Percentiles rank a stretch among this genome's conserved stretches.
These are phyloP conservation scores for Cerceris ruficornis DNA, from an alignment of 2,888 invertebrate species.

Conservation along the genomic window DNA sequence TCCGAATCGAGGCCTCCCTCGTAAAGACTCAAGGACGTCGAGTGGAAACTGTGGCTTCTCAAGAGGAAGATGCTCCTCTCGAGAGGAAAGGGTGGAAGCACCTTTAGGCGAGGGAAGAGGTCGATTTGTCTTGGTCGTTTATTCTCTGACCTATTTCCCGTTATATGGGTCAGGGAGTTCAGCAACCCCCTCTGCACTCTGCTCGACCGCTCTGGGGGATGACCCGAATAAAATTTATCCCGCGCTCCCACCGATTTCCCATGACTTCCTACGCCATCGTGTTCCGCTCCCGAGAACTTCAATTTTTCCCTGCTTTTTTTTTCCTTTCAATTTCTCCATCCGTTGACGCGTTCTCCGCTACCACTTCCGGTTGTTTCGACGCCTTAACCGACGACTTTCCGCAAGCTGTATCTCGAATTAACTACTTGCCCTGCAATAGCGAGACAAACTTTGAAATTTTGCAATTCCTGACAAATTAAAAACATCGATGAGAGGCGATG, in stretches of 20 bases:
- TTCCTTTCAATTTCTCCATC: not conserved
- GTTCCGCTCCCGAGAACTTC: not conserved
- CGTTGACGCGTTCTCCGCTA: no score
- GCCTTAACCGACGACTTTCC: no score
- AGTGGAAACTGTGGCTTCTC: not conserved
- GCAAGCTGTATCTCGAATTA: no score
- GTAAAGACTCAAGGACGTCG: not conserved
- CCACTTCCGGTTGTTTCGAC: no score
- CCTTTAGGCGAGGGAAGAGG: conserved; percentile 39
- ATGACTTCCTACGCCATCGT: conserved; percentile 20
- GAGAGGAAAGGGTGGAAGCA: conserved; percentile 7
- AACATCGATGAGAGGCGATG: no score
- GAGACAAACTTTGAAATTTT: no score
- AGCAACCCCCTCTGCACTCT: conserved; percentile 69
- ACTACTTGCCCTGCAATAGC: no score
- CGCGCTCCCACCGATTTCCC: conserved; percentile 37
- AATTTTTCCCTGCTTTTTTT: not conserved
- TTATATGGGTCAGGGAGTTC: conserved; percentile 76
- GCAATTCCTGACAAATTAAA: no score
- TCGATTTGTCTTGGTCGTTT: conserved; percentile 67
- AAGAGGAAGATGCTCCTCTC: not conserved
- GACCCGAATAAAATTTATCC: conserved; percentile 55
- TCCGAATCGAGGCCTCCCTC: not conserved
- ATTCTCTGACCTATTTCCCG: conserved; percentile 73
- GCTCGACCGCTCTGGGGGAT: conserved; percentile 58